A percentile compares a stretch with the other conserved stretches of the same genome.
Conservation (phyloP, 1,140 invertebrate species). For the Euura lappo region DNA sequence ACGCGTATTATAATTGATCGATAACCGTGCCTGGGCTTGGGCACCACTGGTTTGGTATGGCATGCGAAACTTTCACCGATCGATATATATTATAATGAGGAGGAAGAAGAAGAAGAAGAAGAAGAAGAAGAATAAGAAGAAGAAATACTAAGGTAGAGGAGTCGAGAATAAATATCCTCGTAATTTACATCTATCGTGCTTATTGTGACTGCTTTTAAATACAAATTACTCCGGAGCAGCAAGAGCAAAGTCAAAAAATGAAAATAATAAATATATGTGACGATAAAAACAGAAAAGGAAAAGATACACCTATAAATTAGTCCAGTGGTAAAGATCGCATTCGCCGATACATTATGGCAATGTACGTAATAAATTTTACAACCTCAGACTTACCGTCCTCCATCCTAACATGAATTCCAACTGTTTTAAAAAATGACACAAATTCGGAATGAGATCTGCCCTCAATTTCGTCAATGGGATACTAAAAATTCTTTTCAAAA, state of each 20-base stretch:
- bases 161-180: neutral
- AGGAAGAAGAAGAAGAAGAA: too few species aligned
- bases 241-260: neutral
- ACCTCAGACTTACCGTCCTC: too few species aligned
- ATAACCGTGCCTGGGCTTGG: neutral
- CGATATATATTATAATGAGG: neutral
- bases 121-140: too few species aligned
- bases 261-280: neutral
- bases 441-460: too few species aligned
- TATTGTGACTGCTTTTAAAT: neutral
- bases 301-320: too few species aligned
- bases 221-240: neutral
- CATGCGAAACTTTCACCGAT: conserved; percentile 6
- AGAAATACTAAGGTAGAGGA: neutral
- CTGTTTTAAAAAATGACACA: too few species aligned
- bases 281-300: neutral
- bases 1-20: neutral
- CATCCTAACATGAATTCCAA: too few species aligned
- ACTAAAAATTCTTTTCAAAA: too few species aligned
- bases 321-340: too few species aligned
- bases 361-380: too few species aligned
- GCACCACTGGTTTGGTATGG: neutral
- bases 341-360: too few species aligned
- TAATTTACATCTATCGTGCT: neutral
- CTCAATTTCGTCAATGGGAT: too few species aligned